Conservation (phyloP, 2,888 invertebrate genomes). For the Nomada flava region DNA sequence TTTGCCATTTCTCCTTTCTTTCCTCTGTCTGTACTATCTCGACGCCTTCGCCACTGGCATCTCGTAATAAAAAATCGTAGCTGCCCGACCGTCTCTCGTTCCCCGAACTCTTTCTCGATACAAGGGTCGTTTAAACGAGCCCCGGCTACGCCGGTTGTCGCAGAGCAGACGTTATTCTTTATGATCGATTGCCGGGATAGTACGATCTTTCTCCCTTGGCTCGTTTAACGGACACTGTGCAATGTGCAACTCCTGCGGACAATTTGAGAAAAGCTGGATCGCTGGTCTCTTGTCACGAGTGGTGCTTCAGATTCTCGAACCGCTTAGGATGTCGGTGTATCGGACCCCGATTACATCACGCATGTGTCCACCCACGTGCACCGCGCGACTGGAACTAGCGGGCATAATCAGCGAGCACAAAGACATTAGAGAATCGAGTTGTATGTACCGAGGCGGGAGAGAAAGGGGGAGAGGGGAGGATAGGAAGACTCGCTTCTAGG, state of each 20-base stretch:
- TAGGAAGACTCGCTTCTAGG: constrained; percentile 39
- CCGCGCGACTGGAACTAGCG: constrained; percentile 39
- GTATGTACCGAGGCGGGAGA: constrained; percentile 44
- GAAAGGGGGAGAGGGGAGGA: constrained; percentile 20
- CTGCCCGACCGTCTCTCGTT: background rate
- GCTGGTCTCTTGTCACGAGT: constrained; percentile 35
- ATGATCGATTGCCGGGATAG: background rate
- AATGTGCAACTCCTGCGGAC: constrained; percentile 8
- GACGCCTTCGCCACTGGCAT: background rate
- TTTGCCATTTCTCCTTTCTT: constrained; percentile 23
- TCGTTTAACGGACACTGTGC: background rate
- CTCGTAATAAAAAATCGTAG: background rate
- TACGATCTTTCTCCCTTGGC: background rate
- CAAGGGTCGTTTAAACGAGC: background rate
- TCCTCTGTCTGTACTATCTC: constrained; percentile 6
- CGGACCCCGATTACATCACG: constrained; percentile 69
- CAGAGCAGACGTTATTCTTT: background rate
- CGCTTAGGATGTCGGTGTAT: constrained; percentile 68
- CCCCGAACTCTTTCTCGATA: background rate
- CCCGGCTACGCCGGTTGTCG: no score
- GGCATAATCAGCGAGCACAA: constrained; percentile 69
- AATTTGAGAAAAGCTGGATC: constrained; percentile 30
- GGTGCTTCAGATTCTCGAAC: constrained; percentile 65
- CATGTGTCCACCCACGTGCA: constrained; percentile 52
- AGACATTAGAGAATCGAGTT: constrained; percentile 75